phyloP scores from a whole-genome alignment of 2,113 vertebrate species.

The Suncus etruscus region DNA sequence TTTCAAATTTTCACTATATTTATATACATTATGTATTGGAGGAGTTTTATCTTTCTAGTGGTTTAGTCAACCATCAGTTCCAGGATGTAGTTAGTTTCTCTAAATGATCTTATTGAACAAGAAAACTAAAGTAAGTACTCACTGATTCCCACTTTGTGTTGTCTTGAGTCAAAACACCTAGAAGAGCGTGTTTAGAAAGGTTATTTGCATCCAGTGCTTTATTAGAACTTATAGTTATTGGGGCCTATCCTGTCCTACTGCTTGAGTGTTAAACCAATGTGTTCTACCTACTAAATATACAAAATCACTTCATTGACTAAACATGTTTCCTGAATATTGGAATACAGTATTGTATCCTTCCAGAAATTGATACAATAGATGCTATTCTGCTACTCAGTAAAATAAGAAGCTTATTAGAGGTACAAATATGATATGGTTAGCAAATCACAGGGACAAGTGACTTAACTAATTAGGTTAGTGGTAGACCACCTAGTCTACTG shows the following conservation, averaged over 20 bases:
- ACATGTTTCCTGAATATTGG: not conserved
- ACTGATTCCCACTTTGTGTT: not conserved
- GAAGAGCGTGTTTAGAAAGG: not conserved
- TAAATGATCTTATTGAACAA: not conserved
- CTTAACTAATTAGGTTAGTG: not conserved
- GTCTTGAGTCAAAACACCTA: not conserved
- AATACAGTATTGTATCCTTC: not conserved
- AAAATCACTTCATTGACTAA: not conserved
- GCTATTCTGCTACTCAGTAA: not conserved
- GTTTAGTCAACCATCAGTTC: not conserved
- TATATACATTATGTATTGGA: too few species aligned
- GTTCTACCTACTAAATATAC: not conserved
- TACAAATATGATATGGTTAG: not conserved
- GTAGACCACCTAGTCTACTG: not conserved
- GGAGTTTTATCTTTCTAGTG: not conserved
- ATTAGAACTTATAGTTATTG: not conserved
- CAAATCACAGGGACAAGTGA: not conserved
- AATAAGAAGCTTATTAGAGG: not conserved
- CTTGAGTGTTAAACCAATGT: not conserved
- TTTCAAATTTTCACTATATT: not conserved
- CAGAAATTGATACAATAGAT: not conserved
- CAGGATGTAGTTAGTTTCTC: not conserved
- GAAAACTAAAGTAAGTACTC: not conserved
- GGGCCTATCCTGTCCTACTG: not conserved
- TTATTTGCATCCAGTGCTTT: not conserved